Percentiles rank a stretch among this genome's conserved stretches.
Conservation (phyloP, 2,113 vertebrate species). For the Casuarius casuarius region DNA sequence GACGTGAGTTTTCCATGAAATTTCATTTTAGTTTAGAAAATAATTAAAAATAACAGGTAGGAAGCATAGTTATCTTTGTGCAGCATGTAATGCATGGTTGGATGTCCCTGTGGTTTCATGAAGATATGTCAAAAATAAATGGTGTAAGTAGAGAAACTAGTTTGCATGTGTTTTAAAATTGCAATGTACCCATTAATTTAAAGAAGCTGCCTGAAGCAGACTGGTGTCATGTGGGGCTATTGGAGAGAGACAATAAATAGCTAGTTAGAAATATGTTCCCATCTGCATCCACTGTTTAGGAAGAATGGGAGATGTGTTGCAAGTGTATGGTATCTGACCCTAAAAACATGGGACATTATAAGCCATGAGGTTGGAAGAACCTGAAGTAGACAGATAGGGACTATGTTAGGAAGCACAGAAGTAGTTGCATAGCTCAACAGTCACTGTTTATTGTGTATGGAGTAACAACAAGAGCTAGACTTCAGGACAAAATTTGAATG, state of each 20-base stretch:
- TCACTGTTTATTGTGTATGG: background rate
- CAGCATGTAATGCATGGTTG: background rate
- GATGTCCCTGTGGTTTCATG: background rate
- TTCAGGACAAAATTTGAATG: background rate
- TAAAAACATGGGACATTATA: background rate
- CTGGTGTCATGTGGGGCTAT: background rate
- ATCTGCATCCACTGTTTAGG: background rate
- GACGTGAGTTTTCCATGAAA: background rate
- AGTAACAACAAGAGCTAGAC: background rate
- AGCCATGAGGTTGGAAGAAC: background rate
- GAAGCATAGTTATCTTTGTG: background rate
- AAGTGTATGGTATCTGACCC: background rate
- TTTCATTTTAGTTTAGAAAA: background rate
- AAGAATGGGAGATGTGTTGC: background rate
- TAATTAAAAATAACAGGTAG: background rate
- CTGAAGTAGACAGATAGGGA: background rate
- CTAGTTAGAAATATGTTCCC: background rate
- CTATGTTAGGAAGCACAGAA: background rate
- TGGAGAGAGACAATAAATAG: background rate
- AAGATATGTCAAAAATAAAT: background rate
- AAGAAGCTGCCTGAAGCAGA: background rate
- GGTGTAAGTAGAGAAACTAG: background rate
- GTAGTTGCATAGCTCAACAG: background rate
- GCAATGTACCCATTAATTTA: background rate
- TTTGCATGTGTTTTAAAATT: background rate